Conservation (phyloP, 2,113 vertebrate species). For the Bos javanicus region DNA sequence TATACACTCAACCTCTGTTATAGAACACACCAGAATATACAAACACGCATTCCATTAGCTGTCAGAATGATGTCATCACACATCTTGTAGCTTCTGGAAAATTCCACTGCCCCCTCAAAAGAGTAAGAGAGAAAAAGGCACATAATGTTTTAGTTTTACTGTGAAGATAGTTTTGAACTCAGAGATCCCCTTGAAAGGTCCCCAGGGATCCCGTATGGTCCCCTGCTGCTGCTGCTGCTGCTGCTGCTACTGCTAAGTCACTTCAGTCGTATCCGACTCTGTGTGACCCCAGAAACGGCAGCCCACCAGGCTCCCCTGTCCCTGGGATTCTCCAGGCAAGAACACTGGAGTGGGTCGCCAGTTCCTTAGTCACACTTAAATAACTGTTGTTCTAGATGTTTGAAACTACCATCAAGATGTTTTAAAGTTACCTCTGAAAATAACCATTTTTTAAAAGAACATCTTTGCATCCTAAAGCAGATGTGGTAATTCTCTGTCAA, state of each 20-base stretch:
- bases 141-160: not conserved
- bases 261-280: too few relatives aligned
- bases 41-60: not conserved
- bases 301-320: fast-evolving
- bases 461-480: not conserved
- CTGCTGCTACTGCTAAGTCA: too few relatives aligned
- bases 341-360: too few relatives aligned
- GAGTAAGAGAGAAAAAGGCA: not conserved
- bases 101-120: not conserved
- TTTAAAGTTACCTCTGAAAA: not conserved
- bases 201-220: too few relatives aligned
- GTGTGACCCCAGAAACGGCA: fast-evolving
- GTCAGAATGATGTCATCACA: not conserved
- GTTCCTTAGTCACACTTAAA: not conserved
- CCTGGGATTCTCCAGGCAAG: too few relatives aligned
- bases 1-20: not conserved
- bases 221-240: not conserved
- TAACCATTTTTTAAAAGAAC: not conserved
- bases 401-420: not conserved
- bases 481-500: not conserved
- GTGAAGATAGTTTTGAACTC: not conserved
- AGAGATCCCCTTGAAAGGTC: not conserved
- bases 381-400: not conserved
- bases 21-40: not conserved
- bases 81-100: not conserved